Evolutionary conservation across 92 coral and sea anemone genomes (phyloP).

Genomic region (Heliopora coerulea): DNA sequence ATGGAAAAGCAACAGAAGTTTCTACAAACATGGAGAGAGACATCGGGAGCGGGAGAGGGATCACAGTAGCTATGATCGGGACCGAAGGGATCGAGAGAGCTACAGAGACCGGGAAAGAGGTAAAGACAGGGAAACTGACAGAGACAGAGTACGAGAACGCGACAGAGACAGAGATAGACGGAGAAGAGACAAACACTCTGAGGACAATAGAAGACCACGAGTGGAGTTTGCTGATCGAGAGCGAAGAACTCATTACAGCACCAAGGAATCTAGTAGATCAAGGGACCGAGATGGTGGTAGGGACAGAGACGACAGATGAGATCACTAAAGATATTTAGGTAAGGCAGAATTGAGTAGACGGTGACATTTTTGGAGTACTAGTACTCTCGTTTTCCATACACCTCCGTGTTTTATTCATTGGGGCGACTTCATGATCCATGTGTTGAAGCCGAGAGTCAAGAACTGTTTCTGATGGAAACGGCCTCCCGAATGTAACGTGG

Average conservation of each 20-base stretch:
- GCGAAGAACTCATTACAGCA: background rate
- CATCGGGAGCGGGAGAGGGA: conserved; percentile 36
- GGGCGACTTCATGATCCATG: no score
- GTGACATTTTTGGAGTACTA: no score
- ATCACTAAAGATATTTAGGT: background rate
- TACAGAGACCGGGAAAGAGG: background rate
- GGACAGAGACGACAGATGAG: background rate
- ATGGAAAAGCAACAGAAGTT: background rate
- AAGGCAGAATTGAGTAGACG: background rate
- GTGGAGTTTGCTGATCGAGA: background rate
- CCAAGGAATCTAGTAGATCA: background rate
- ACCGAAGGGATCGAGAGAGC: conserved; percentile 22
- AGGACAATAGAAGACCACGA: conserved; percentile 7
- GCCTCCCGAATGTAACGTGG: no score
- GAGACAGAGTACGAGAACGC: background rate
- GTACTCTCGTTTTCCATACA: no score
- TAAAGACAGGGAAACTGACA: background rate
- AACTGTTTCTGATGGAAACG: no score
- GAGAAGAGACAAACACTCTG: background rate
- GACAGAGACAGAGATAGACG: conserved; percentile 2
- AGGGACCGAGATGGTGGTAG: background rate
- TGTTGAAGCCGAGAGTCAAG: no score
- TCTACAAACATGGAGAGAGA: conserved; percentile 20
- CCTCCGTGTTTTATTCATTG: no score
- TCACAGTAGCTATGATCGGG: conserved; percentile 11